Conservation (phyloP, 2,888 invertebrate genomes). For the Serripes groenlandicus region DNA sequence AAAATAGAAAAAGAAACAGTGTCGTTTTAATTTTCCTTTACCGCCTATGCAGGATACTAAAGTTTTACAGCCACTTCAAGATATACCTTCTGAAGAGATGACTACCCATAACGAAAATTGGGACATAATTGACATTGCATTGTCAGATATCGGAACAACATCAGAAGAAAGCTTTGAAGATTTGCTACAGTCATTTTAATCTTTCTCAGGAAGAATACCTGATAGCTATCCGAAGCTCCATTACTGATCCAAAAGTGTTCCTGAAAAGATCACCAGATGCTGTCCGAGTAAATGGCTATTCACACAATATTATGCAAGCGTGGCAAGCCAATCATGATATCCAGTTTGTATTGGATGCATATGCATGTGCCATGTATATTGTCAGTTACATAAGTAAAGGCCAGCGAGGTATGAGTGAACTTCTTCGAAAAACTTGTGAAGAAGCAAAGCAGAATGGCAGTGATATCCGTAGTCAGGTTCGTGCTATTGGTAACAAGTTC, state of each 20-base stretch:
- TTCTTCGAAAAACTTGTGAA: conserved; percentile 48
- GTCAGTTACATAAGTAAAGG: conserved; percentile 64
- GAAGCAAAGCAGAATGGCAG: conserved; percentile 30
- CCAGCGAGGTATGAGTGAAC: conserved; percentile 58
- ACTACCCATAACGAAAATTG: no score
- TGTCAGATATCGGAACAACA: background rate
- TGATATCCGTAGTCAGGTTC: conserved; percentile 56
- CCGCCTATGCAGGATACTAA: conserved; percentile 46
- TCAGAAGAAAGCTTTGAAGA: background rate
- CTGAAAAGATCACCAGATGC: conserved; percentile 41
- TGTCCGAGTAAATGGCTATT: conserved; percentile 62
- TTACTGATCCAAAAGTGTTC: conserved; percentile 36
- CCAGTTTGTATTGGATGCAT: conserved; percentile 38
- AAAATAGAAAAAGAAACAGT: conserved; percentile 15
- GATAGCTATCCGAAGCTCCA: background rate
- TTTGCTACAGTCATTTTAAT: no score
- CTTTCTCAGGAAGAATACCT: background rate
- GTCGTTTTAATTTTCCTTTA: conserved; percentile 54
- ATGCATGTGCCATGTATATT: conserved; percentile 59
- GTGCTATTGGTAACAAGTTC: conserved; percentile 63
- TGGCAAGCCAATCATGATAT: conserved; percentile 65
- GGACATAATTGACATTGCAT: background rate
- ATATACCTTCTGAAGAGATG: no score
- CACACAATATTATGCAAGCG: conserved; percentile 41
- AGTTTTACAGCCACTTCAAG: conserved; percentile 51